Base-by-base conservation (phyloP, 2,888 invertebrate genomes). In the Scaptomyza reducta region DNA sequence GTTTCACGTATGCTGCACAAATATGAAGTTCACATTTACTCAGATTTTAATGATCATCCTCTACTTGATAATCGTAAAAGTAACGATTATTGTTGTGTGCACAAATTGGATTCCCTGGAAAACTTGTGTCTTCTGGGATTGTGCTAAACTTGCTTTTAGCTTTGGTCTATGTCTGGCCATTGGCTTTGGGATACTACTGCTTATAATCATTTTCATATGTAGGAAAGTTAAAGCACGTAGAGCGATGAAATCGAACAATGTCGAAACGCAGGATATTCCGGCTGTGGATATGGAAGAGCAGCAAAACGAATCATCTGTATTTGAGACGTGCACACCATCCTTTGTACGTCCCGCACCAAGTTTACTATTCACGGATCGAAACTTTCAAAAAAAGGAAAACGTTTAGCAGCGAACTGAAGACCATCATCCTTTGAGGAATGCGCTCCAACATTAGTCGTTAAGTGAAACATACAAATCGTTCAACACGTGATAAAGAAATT, bases 211-310 rank as follows among this genome's bases (percentile, higher is more conserved):
- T 1, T 0, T 10, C 3, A 1, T 46, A 3, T 51, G 16, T 22
- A 0, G 1, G 0, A 27, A 35, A 6, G 4, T 35, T 3, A 49
- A 31, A 10, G 35, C 6, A 2, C 2, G 7, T n/a, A 4, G 4
- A 50, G 22, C 3, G 3, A 11, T 0, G 13, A 9, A 13, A 6
- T 22, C 0, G 40, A 10, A 11, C 6, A 29, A 27, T 6, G 11
- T 13, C 0, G 1, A 14, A 11, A 6, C 5, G 6, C 5, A 9
- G 2, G 16, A 29, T 2, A 3, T 0, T 9, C n/a, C 3, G 3
- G 3, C 14, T 10, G 27, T 11, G 1, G 3, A 38, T 16, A 40
- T 40, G 40, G 16, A 40, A 1, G 1, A 16, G 2, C 14, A 16
- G 2, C 40, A 40, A 22, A 22, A 16, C 5, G 11, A 13, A 6